A percentile compares a stretch with the other conserved stretches of the same genome.
Evolutionary conservation across 2,888 invertebrate genomes (phyloP).

Genomic region (Choreutis nemorana): DNA sequence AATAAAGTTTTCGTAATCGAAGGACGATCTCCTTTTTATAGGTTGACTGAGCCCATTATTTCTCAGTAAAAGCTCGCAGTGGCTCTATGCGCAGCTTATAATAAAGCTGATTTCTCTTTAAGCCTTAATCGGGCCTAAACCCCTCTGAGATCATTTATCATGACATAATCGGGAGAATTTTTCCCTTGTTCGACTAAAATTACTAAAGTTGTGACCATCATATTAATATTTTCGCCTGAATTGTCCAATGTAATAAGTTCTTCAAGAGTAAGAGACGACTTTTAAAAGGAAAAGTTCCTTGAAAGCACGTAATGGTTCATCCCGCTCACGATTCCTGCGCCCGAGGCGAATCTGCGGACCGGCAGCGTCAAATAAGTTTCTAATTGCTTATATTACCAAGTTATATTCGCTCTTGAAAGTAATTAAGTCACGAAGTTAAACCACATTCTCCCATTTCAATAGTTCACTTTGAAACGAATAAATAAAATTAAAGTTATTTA

Average conservation of each 20-base stretch:
- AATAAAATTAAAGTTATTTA: too few species aligned
- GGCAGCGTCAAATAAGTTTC: slow-evolving; percentile 65
- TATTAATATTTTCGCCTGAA: slow-evolving; percentile 58
- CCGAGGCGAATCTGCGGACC: slow-evolving; percentile 58
- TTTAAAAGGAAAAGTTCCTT: slow-evolving; percentile 63
- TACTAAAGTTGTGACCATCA: slow-evolving; percentile 54
- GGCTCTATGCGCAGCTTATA: slow-evolving; percentile 4
- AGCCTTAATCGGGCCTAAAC: slow-evolving; percentile 28
- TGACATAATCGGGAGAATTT: slow-evolving; percentile 43
- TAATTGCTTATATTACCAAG: slow-evolving; percentile 67
- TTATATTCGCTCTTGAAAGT: slow-evolving; percentile 60
- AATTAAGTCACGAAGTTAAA: slow-evolving; percentile 58
- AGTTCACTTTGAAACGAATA: slow-evolving; percentile 13
- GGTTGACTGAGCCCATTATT: neutral
- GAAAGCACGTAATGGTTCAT: slow-evolving; percentile 65
- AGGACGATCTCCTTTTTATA: too few species aligned
- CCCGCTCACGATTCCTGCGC: slow-evolving; percentile 58
- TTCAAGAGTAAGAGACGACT: slow-evolving; percentile 60
- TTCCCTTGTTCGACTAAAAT: slow-evolving; percentile 41
- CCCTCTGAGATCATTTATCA: slow-evolving; percentile 44
- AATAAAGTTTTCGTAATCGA: too few species aligned
- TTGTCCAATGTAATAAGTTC: slow-evolving; percentile 64
- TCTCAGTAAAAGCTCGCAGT: slow-evolving; percentile 3
- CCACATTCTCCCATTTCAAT: slow-evolving; percentile 45
- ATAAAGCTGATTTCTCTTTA: slow-evolving; percentile 21